Base-by-base conservation (phyloP, 2,888 invertebrate genomes). In the Chloroclystis v-ata region DNA sequence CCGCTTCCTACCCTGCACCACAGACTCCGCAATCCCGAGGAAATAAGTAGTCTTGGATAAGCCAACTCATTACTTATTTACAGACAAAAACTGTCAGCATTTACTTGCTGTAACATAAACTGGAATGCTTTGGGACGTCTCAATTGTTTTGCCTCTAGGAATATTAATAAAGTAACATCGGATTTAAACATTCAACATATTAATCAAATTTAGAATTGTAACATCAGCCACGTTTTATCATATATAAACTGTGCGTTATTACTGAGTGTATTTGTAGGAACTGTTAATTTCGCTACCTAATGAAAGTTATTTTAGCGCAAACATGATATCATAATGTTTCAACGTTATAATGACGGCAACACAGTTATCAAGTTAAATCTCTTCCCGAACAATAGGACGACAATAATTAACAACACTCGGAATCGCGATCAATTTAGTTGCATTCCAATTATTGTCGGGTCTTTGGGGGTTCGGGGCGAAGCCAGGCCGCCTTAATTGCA, bases 361-460 rank as follows among this genome's bases (percentile, higher is more conserved):
- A 28, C 47, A 28, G 33, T 29, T 47, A 49, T 55, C 49, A 37
- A 57, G 43, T 49, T 52, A 49, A 53, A 51, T 47, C 47, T 46
- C 40, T 44, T 50, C 44, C 44, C 48, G 52, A 54, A 61, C 60
- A 63, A 61, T 56, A 52, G 52, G 44, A 46, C 37, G 54, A 56
- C 61, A 58, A 64, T 62, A 63, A 66, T 65, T 67, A 59, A 50
- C 60, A 59, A 57, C 63, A 59, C 54, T 62, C 61, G 61, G 59
- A 65, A 63, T 60, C 52, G 65, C 60, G 53, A 64, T 67, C 66
- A 61, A 59, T 60, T 60, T 52, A 46, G 54, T 52, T 59, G 57
- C 59, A 57, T 59, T 53, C 49, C 54, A 65, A 64, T 65, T 65
- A 67, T 64, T 59, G 62, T 54, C 58, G 49, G 51, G 49, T 57